These are phyloP conservation scores for Ophiodon elongatus DNA, from an alignment of 2,113 vertebrate species.

Conservation along the genomic window DNA sequence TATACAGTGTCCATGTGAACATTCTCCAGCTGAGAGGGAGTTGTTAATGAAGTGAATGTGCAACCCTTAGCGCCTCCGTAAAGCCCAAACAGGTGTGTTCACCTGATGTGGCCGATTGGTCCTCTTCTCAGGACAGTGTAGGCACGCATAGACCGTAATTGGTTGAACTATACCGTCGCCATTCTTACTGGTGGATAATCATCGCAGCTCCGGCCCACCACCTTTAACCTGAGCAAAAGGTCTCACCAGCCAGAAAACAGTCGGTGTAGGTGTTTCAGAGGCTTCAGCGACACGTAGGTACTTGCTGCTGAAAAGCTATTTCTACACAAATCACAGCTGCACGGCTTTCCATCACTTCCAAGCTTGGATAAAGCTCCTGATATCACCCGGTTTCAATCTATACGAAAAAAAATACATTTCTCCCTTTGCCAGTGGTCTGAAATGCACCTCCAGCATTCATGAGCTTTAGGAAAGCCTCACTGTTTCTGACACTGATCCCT, in stretches of 20 bases:
- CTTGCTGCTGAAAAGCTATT: neutral
- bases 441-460: neutral
- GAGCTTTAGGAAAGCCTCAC: neutral
- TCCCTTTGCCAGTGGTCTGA: neutral
- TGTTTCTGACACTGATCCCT: neutral
- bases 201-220: neutral
- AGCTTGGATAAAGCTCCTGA: neutral
- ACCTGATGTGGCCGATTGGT: neutral
- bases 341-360: neutral
- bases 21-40: neutral
- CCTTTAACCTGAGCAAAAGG: neutral
- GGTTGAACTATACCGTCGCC: neutral
- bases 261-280: neutral
- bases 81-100: neutral
- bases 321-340: neutral
- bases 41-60: neutral
- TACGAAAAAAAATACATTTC: neutral
- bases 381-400: neutral
- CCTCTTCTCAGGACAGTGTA: neutral
- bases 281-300: neutral
- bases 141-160: neutral
- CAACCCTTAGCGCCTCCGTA: neutral
- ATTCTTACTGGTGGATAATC: neutral
- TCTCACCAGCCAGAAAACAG: neutral
- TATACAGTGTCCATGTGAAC: neutral